phyloP scores from a whole-genome alignment of 2,888 invertebrate species.

The Papilio protenor region DNA sequence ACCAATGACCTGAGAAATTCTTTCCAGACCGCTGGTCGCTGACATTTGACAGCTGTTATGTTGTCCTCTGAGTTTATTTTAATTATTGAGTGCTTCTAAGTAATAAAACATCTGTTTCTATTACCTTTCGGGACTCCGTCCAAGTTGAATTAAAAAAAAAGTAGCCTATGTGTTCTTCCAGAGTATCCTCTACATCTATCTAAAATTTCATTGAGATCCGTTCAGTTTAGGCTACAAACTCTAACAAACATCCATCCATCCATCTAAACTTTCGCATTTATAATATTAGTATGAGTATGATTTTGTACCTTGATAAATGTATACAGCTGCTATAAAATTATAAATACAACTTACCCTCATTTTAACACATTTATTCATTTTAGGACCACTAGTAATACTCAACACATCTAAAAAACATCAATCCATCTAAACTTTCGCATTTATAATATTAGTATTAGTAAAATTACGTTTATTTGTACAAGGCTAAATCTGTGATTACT shows the following conservation, averaged over 20 bases:
- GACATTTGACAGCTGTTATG: constrained; percentile 40
- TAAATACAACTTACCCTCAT: constrained; percentile 88
- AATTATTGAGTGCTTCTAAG: neutral
- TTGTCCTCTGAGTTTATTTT: neutral
- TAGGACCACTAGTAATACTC: constrained; percentile 95
- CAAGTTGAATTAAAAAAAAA: neutral
- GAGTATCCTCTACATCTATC: neutral
- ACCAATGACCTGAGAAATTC: constrained; percentile 37
- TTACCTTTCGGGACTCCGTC: too few relatives aligned
- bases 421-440: too few relatives aligned
- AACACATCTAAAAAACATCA: constrained; percentile 64
- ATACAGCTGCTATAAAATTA: too few relatives aligned
- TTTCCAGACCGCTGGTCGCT: constrained; percentile 23
- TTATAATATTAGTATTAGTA: neutral
- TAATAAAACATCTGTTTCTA: neutral
- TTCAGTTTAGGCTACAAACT: too few relatives aligned
- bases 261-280: too few relatives aligned
- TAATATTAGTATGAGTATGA: neutral
- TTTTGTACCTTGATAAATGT: too few relatives aligned
- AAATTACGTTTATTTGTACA: neutral
- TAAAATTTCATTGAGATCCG: too few relatives aligned
- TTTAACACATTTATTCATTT: constrained; percentile 95
- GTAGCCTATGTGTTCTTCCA: too few relatives aligned
- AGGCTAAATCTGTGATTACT: neutral
- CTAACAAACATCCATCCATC: too few relatives aligned